Evolutionary conservation across 2,113 vertebrate genomes (phyloP), one percentile per base, ranked within the genome.

Genomic region (Antennarius striatus): DNA sequence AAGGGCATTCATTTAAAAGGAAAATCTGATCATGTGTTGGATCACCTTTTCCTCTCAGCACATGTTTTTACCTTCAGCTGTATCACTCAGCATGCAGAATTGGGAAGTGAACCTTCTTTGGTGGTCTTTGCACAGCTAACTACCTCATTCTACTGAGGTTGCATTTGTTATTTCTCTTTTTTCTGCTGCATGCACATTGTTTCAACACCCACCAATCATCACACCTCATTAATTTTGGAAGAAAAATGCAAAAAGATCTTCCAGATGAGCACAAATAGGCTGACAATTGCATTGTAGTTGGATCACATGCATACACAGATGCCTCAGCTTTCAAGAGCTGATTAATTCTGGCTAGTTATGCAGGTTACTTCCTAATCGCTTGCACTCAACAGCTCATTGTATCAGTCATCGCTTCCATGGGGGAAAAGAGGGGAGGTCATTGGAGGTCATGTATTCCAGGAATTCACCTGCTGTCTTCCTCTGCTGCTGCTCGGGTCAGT

Each of bases 71-170:
- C 22, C 22, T 22, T 22, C 22, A 22, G 22, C 22, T 22, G 22
- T 22, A 22, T 22, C 22, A 22, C 22, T 22, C 22, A 22, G 22
- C 22, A 22, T 22, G 42, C 11, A 43, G 1, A 12, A 11, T 43
- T 8, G 49, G 52, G 48, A 76, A 63, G n/a, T 30, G 22, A 73
- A 52, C 42, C 9, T 4, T 28, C 28, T 43, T 17, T 36, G 57
- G 54, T 67, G 60, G 63, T 48, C 56, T 51, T 17, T 48, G 46
- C 71, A 55, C 46, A 14, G 2, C 28, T 56, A 72, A 77, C 71
- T 72, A 62, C 79, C 79, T 75, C 57, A 77, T 62, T 61, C 22
- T 22, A 42, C 67, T 53, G 72, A 47, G 61, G 81, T 50, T 72
- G 62, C 61, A 36, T 43, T 60, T 75, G 28, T 54, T 45, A 29